phyloP scores from a whole-genome alignment of 2,113 vertebrate genomes.

The Trachemys scripta region DNA sequence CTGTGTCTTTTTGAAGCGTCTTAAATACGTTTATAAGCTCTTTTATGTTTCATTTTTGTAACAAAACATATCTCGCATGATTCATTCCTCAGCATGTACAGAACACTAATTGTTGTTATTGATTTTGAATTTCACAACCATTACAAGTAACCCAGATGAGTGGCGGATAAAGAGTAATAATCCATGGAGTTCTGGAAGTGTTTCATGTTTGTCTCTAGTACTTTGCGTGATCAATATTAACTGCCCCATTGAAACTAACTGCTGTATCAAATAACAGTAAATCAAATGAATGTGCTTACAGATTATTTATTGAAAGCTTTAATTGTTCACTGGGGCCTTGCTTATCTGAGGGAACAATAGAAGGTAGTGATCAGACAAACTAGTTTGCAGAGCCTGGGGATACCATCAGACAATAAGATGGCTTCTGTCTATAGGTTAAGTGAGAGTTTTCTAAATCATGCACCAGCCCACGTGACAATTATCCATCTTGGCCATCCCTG shows the following conservation, averaged over 20 bases:
- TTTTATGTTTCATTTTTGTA: slow-evolving; percentile 72
- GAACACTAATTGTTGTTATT: slow-evolving; percentile 87
- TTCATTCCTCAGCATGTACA: slow-evolving; percentile 78
- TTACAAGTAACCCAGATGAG: slow-evolving; percentile 87
- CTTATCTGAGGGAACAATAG: slow-evolving; percentile 85
- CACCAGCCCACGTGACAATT: background rate
- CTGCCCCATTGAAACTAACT: slow-evolving; percentile 90
- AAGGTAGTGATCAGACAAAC: slow-evolving; percentile 62
- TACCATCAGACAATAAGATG: background rate
- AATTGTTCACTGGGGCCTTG: slow-evolving; percentile 88
- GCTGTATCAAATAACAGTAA: slow-evolving; percentile 91
- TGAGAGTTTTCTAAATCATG: background rate
- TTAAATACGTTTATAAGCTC: background rate
- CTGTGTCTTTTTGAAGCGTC: background rate
- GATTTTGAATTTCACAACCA: slow-evolving; percentile 87
- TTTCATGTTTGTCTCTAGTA: slow-evolving; percentile 87
- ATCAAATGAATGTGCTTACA: slow-evolving; percentile 88
- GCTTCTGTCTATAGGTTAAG: background rate
- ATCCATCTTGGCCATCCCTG: fast-evolving
- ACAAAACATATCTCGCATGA: slow-evolving; percentile 77
- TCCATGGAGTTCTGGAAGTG: slow-evolving; percentile 86
- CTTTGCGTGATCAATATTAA: slow-evolving; percentile 91
- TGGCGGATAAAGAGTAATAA: slow-evolving; percentile 89
- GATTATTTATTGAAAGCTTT: slow-evolving; percentile 91
- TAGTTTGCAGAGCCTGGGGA: slow-evolving; percentile 54